These are phyloP conservation scores for Cataglyphis rosenhaueri DNA, from an alignment of 2,888 invertebrate species.

Conservation along the genomic window DNA sequence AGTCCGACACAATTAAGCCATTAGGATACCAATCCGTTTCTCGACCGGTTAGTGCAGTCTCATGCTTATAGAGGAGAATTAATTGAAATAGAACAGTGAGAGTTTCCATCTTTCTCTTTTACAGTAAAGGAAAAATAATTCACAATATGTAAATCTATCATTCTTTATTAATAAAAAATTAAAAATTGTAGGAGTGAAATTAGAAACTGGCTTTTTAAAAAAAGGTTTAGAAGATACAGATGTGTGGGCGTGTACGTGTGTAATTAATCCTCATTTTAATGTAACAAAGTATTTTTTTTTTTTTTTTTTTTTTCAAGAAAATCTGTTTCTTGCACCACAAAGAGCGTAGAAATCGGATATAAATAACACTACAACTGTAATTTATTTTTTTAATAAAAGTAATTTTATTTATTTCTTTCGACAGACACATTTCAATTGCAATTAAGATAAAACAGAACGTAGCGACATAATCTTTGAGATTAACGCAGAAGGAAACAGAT, in stretches of 20 bases:
- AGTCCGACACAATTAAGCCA: conserved; percentile 41
- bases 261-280: background rate
- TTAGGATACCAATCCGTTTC: conserved; percentile 12
- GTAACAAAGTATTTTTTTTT: background rate
- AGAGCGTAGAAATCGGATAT: background rate
- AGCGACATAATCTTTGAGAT: background rate
- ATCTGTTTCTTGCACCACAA: background rate
- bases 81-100: background rate
- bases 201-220: background rate
- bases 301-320: background rate
- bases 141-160: background rate
- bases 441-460: background rate
- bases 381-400: conserved; percentile 3
- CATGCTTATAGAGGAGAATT: background rate
- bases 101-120: background rate
- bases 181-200: background rate
- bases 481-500: background rate
- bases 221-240: background rate
- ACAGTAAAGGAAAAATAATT: background rate
- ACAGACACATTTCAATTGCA: background rate
- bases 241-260: background rate
- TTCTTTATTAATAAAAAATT: background rate
- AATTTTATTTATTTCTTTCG: background rate
- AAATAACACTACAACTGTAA: background rate
- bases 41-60: background rate